Percentiles rank a stretch among this genome's conserved stretches.
These are phyloP conservation scores for Tringa solitaria DNA, from an alignment of 2,113 vertebrate species.

Conservation along the genomic window DNA sequence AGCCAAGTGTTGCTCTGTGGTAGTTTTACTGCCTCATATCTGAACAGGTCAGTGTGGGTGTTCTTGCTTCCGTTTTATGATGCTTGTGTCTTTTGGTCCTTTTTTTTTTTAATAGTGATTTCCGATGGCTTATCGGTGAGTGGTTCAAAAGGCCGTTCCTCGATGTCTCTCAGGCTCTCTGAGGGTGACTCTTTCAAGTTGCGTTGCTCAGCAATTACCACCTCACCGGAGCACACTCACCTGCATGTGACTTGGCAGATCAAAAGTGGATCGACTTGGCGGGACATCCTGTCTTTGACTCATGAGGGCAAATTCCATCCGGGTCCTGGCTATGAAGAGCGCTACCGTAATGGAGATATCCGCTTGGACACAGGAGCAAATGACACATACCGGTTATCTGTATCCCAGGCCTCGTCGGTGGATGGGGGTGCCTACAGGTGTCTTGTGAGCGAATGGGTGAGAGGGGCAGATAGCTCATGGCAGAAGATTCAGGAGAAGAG, in stretches of 20 bases:
- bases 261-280: constrained; percentile 22
- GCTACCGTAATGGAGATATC: constrained; percentile 81
- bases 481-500: constrained; percentile 85
- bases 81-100: background rate
- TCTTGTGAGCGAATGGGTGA: constrained; percentile 85
- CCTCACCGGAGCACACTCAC: constrained; percentile 80
- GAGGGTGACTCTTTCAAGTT: constrained; percentile 87
- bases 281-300: constrained; percentile 80
- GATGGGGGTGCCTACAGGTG: constrained; percentile 87
- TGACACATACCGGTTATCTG: constrained; percentile 77
- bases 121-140: constrained; percentile 81
- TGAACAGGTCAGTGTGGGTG: background rate
- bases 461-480: constrained; percentile 79
- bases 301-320: constrained; percentile 79
- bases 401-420: constrained; percentile 66
- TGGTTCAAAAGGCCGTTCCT: constrained; percentile 35
- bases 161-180: constrained; percentile 47
- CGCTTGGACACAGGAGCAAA: constrained; percentile 77
- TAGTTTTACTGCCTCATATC: background rate
- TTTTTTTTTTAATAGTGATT: constrained; percentile 77
- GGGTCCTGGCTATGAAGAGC: constrained; percentile 69
- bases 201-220: constrained; percentile 75
- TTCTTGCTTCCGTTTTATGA: background rate
- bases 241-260: constrained; percentile 87
- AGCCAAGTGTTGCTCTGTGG: background rate